Base-by-base conservation (phyloP, 1,140 invertebrate genomes). In the Archivesica marissinica region DNA sequence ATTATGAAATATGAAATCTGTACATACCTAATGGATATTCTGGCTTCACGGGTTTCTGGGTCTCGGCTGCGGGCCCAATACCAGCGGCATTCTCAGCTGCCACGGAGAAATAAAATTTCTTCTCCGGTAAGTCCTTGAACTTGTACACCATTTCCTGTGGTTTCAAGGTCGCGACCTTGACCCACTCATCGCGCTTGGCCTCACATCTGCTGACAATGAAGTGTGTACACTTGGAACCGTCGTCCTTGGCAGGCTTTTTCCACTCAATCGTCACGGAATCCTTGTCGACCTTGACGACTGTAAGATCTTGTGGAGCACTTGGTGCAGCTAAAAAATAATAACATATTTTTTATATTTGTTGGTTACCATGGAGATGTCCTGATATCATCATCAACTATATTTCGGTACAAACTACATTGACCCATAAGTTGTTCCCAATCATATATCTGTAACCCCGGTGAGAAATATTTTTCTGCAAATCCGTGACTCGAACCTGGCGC, bases 41-140 rank as follows among this genome's bases (percentile, higher is more conserved):
- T 0, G 97, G 97, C 35, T 97, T 95, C 11, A 98, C 96, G 20
- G 97, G 96, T 20, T 96, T 95, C 20, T 96, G 0, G 97, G 98
- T 95, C 94, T 38, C 97, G 97, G 92, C 97, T 7, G 98, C 96
- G 75, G 97, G 96, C 90, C 98, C 98, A 94, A 98, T 97, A 28
- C 99, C 99, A 91, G 99, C 99, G 64, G 99, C 98, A 94, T 99
- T 99, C 30, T 97, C 97, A 20, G 99, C 99, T 95, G 97, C 97
- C 2, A 99, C 96, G 83, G 98, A 95, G 95, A 99, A 99, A 91
- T 99, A 99, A 93, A 99, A 98, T 91, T 99, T 98, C 77, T 84
- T 86, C 66, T 98, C 97, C 76, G 96, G 96, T 23, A 99, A 97
- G 87, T 97, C 96, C 75, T 98, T 97, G 91, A 99, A 98, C 78